Base-by-base conservation (phyloP, 2,797 vertebrate genomes). In the Pampus argenteus region DNA sequence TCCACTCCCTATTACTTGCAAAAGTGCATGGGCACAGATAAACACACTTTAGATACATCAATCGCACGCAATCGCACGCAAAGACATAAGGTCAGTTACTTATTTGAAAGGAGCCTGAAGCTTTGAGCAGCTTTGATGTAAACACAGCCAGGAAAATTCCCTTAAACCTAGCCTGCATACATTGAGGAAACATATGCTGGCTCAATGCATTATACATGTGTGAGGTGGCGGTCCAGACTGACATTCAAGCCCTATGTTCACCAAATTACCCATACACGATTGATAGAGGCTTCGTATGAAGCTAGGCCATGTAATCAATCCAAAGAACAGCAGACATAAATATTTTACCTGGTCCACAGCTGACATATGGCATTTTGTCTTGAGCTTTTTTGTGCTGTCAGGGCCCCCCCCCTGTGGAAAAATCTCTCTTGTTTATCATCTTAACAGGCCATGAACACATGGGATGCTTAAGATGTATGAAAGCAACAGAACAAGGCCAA, bases 341-440 rank as follows among this genome's bases (percentile, higher is more conserved):
- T 89, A 89, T 83, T 85, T 85, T 5, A 87, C 85, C 81, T 70
- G 55, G 1, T 82, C 58, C 51, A 68, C 76, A 20, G 68, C 40
- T 78, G 81, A 85, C 77, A 82, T 74, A 70, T 81, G 84, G 70
- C 66, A 63, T 74, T 83, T 83, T 75, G 65, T 81, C 76, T 78
- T 2, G 0, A 44, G 59, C 50, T 69, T 58, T 74, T 69, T 58
- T 74, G 34, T 54, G 40, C 49, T 72, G 61, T 78, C 67, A 49
- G 18, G 57, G 58, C 55, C 4, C 5, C 62, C 20, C 70, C 69
- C 59, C 4, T 0, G 72, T 72, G 66, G 66, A 66, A 79, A 31
- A 59, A 57, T 45, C 22, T 56, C 23, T 42, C 57, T 51, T 23
- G 44, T 71, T 75, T 50, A 36, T 85, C 77, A 78, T 57, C 72